Base-by-base conservation (phyloP, 2,888 invertebrate genomes). In the Eupithecia vulgata region DNA sequence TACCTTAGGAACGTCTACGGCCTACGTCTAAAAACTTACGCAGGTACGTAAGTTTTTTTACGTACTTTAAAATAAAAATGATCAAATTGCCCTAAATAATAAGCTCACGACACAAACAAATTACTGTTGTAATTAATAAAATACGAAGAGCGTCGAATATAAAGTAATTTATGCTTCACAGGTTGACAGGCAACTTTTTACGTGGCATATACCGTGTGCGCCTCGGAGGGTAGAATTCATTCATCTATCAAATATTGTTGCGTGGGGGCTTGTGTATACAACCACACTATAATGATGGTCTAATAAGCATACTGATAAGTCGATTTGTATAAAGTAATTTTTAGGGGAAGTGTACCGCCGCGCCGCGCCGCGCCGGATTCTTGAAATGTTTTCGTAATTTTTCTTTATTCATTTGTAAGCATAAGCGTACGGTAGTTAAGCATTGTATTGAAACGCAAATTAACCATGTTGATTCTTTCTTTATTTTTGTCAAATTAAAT, bases 191-290 rank as follows among this genome's bases (percentile, higher is more conserved):
- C 21, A 57, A 57, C 57, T 57, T 57, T 57, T 57, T 5, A 57
- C 57, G 8, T 13, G 21, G 57, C 25, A 13, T 57, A 25, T 71
- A 73, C 67, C 61, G 67, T 66, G 66, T 61, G 70, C 64, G 76
- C 57, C 21, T 57, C 57, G 57, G 21, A 57, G 57, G 57, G 68
- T 80, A 76, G 78, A 80, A 65, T 65, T 37, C 37, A 15, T 35
- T 65, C n/a, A 65, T 65, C 65, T 40, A 65, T 35, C 65, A 40
- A 40, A 65, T n/a, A 64, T 37, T 30, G 61, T 17, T 64, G 64
- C 64, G 64, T 40, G 37, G 13, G 40, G 65, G 40, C 0, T 37
- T 21, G 65, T 37, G 17, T 21, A 64, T 21, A 65, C 65, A 40
- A 40, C 21, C 25, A 65, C 21, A 25, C 40, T 8, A n/a, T 64